Conservation (phyloP, 2,797 vertebrate genomes). For the Propithecus perrieri region DNA sequence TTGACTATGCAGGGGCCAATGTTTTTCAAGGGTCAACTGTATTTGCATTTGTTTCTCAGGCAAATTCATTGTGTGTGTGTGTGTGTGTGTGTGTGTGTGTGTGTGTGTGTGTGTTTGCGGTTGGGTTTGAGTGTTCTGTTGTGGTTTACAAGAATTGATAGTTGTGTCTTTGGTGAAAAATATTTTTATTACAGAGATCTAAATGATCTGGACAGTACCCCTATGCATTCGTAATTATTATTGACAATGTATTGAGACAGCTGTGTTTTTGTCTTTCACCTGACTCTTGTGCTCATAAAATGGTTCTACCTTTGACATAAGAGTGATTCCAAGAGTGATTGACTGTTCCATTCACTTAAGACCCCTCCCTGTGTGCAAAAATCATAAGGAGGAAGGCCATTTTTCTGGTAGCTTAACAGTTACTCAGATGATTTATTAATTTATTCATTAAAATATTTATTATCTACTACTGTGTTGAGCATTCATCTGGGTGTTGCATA, state of each 20-base stretch:
- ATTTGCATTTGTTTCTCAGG: not conserved
- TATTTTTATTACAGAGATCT: not conserved
- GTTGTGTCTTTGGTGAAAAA: not conserved
- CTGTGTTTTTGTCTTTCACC: not conserved
- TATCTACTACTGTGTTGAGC: not conserved
- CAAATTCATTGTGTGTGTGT: not conserved
- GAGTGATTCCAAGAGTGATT: not conserved
- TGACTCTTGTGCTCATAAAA: not conserved
- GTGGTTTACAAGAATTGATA: not conserved
- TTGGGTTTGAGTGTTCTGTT: not conserved
- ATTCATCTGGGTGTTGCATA: not conserved
- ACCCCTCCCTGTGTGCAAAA: not conserved
- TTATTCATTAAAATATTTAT: not conserved
- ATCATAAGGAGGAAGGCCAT: not conserved
- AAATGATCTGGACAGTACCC: not conserved
- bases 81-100: not conserved
- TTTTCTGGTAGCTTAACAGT: not conserved
- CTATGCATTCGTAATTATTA: not conserved
- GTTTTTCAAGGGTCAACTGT: not conserved
- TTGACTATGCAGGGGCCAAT: not conserved
- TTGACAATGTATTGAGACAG: not conserved
- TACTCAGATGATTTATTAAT: not conserved
- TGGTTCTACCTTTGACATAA: not conserved
- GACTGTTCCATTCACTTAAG: not conserved
- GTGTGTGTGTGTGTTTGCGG: not conserved